A percentile compares a stretch with the other conserved stretches of the same genome.
These are phyloP conservation scores for Cheilosia vernalis DNA, from an alignment of 2,888 invertebrate species.

Conservation along the genomic window DNA sequence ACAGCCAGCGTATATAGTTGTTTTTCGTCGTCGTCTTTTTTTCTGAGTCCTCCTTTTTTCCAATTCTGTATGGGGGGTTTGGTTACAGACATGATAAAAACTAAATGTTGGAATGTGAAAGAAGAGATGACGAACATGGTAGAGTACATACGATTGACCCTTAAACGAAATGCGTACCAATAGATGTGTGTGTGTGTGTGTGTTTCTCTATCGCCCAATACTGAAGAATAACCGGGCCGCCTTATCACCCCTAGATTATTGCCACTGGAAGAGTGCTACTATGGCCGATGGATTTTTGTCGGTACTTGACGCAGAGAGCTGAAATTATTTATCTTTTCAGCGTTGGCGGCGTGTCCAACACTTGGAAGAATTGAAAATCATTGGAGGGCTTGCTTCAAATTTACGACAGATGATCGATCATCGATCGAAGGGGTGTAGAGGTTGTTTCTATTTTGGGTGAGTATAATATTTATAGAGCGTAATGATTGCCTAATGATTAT, in stretches of 20 bases:
- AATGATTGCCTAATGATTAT: slow-evolving; percentile 6
- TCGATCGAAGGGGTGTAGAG: slow-evolving; percentile 19
- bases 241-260: slow-evolving; percentile 69
- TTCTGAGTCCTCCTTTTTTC: slow-evolving; percentile 27
- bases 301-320: background rate
- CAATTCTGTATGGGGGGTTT: background rate
- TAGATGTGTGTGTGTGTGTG: background rate
- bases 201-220: slow-evolving; percentile 49
- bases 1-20: background rate
- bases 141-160: slow-evolving; percentile 52
- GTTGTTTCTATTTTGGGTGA: slow-evolving; percentile 9
- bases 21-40: slow-evolving; percentile 34
- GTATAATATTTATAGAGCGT: background rate
- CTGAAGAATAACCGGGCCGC: slow-evolving; percentile 59
- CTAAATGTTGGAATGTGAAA: slow-evolving; percentile 44
- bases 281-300: slow-evolving; percentile 3
- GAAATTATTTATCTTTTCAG: slow-evolving; percentile 6
- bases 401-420: slow-evolving; percentile 55
- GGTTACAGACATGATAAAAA: slow-evolving; percentile 57
- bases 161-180: slow-evolving; percentile 32
- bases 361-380: slow-evolving; percentile 37
- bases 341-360: background rate
- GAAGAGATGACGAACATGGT: slow-evolving; percentile 20
- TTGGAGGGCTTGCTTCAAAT: slow-evolving; percentile 39
- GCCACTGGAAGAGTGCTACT: slow-evolving; percentile 31